These are phyloP conservation scores for Helicoverpa assulta DNA, from an alignment of 2,888 invertebrate genomes.

Conservation along the genomic window DNA sequence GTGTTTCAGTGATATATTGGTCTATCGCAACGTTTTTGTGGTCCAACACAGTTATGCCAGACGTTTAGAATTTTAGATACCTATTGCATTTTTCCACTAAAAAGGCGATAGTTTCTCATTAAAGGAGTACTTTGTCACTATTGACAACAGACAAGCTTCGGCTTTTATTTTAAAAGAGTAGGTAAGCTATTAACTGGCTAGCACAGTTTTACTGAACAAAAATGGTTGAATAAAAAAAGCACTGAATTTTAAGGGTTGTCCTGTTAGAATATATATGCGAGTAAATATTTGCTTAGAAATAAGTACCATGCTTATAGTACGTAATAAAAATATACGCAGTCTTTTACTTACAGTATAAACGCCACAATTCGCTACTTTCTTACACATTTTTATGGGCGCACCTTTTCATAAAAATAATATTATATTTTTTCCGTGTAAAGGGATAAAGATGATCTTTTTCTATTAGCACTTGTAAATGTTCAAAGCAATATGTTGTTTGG, in stretches of 20 bases:
- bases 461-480: constrained; percentile 63
- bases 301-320: constrained; percentile 7
- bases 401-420: constrained; percentile 57
- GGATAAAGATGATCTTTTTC: constrained; percentile 61
- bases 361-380: constrained; percentile 34
- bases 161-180: constrained; percentile 6
- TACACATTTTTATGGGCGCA: constrained; percentile 51
- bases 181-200: neutral
- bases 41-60: constrained; percentile 66
- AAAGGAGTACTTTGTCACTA: constrained; percentile 16
- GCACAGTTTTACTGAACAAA: neutral
- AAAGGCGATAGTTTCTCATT: constrained; percentile 21
- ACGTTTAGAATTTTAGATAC: constrained; percentile 72
- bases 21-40: constrained; percentile 82
- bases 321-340: constrained; percentile 22
- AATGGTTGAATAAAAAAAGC: neutral
- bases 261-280: neutral
- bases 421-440: constrained; percentile 46
- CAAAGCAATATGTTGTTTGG: constrained; percentile 59
- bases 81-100: constrained; percentile 51
- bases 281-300: constrained; percentile 12
- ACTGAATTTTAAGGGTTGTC: constrained; percentile 1
- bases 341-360: constrained; percentile 31
- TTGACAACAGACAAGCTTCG: constrained; percentile 7
- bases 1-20: constrained; percentile 84